phyloP scores from a whole-genome alignment of 1,140 invertebrate genomes.

The Atta cephalotes region DNA sequence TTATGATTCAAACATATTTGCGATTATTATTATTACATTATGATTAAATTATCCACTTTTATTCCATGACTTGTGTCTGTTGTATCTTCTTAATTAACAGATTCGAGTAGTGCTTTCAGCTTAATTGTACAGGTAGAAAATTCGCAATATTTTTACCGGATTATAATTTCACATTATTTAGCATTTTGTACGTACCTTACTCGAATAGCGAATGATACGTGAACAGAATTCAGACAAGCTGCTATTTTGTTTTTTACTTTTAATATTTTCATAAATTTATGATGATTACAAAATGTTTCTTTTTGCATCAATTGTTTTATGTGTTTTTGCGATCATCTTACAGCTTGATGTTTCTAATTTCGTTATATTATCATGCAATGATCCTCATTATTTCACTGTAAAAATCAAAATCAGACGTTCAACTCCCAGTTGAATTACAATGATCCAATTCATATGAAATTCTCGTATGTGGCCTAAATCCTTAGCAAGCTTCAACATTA shows the following conservation, averaged over 20 bases:
- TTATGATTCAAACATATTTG: neutral
- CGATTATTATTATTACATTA: constrained; percentile 5
- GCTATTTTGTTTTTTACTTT: neutral
- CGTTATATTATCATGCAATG: constrained; percentile 43
- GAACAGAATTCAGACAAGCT: neutral
- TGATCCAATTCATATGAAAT: constrained; percentile 36
- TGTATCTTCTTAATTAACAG: neutral
- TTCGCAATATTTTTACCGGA: neutral
- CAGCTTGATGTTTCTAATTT: neutral
- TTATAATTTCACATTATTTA: neutral
- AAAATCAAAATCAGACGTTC: constrained; percentile 1
- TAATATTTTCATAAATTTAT: neutral
- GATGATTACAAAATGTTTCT: neutral
- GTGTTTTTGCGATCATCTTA: constrained; percentile 24
- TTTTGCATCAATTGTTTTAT: neutral
- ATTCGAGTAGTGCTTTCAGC: neutral
- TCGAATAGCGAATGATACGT: neutral
- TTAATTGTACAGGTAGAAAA: neutral
- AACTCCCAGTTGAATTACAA: constrained; percentile 27
- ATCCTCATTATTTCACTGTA: constrained; percentile 50
- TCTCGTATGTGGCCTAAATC: constrained; percentile 16
- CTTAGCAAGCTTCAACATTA: neutral
- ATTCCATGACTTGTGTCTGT: neutral
- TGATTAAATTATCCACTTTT: neutral
- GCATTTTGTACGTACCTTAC: neutral